phyloP scores from a whole-genome alignment of 2,888 invertebrate genomes.

The Pegoplata infirma region DNA sequence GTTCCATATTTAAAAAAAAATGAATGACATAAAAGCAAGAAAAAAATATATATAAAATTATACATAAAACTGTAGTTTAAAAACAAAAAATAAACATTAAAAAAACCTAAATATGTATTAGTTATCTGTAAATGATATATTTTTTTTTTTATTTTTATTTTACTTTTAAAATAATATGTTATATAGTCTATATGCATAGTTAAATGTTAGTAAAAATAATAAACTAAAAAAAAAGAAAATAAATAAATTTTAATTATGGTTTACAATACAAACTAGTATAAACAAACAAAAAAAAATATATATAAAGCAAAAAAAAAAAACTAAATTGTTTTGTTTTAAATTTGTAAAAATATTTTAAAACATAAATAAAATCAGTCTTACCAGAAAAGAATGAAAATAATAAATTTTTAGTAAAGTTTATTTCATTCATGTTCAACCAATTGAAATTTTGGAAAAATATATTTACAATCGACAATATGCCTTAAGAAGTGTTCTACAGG shows the following conservation, averaged over 20 bases:
- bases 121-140: conserved; percentile 3
- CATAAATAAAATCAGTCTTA: no score
- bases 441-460: no score
- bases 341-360: conserved; percentile 43
- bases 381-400: no score
- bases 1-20: no score
- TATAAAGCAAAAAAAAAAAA: neutral
- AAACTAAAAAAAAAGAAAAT: conserved; percentile 3
- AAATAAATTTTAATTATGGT: conserved; percentile 34
- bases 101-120: neutral
- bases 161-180: conserved; percentile 36
- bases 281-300: neutral
- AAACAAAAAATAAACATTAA: conserved; percentile 4
- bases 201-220: conserved; percentile 33
- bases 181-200: conserved; percentile 48
- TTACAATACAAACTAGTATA: conserved; percentile 25
- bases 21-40: neutral
- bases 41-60: conserved; percentile 26
- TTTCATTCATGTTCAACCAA: no score
- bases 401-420: no score
- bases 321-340: conserved; percentile 19
- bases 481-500: no score
- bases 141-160: conserved; percentile 25
- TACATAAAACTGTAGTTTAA: conserved; percentile 1
- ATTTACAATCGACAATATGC: no score